These are phyloP conservation scores for Erethizon dorsatum DNA, from an alignment of 2,797 vertebrate genomes.

Conservation along the genomic window DNA sequence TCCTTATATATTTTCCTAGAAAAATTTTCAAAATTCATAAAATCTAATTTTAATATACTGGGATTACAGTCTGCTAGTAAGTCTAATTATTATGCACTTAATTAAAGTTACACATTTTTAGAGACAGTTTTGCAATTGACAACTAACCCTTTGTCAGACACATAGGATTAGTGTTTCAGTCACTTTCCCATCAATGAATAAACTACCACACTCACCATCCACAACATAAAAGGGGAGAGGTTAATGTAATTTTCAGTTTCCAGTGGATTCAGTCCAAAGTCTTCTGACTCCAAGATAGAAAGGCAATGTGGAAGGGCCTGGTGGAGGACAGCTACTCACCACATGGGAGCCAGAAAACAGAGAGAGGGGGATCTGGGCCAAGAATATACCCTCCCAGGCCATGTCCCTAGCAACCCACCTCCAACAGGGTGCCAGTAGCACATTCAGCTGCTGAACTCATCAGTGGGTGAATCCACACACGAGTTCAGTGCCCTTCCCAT, in stretches of 20 bases:
- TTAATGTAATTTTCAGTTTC: not conserved
- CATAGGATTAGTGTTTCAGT: not conserved
- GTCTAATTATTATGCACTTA: not conserved
- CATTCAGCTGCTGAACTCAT: not conserved
- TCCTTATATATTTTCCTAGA: constrained; percentile 48
- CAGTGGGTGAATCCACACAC: not conserved
- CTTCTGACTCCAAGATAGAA: not conserved
- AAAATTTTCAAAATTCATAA: constrained; percentile 60
- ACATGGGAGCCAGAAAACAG: not conserved
- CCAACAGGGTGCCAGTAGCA: not conserved
- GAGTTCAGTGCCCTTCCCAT: not conserved
- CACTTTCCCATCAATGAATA: not conserved
- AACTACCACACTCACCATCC: not conserved
- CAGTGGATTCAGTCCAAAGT: not conserved
- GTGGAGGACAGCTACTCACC: not conserved
- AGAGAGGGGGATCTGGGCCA: not conserved
- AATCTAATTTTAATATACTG: not conserved
- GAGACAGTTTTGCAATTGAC: not conserved
- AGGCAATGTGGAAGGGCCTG: not conserved
- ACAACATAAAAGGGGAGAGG: not conserved
- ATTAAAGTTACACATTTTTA: not conserved
- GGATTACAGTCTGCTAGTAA: not conserved
- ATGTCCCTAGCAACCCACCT: not conserved
- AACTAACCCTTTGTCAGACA: not conserved
- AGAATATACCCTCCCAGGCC: not conserved